These are phyloP conservation scores for Aeoliscus strigatus DNA, from an alignment of 2,797 vertebrate genomes.

Conservation along the genomic window DNA sequence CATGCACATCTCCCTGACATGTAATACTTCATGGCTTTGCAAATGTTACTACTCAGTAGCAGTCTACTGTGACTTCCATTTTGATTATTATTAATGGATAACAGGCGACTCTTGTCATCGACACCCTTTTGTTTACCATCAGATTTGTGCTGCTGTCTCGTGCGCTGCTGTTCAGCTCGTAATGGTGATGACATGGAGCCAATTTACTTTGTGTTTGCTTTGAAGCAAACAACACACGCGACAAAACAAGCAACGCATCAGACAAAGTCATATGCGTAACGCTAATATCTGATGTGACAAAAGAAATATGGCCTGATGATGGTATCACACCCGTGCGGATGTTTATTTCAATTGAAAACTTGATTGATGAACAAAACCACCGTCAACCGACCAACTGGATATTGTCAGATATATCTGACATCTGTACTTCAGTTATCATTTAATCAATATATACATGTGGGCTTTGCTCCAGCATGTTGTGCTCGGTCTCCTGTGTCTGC, in stretches of 20 bases:
- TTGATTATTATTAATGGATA: constrained; percentile 64
- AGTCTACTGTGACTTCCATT: constrained; percentile 40
- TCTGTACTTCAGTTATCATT: too few relatives aligned
- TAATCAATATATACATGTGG: too few relatives aligned
- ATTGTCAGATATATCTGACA: too few relatives aligned
- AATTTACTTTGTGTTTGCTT: constrained; percentile 66
- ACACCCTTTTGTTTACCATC: constrained; percentile 64
- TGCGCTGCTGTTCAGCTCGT: constrained; percentile 51
- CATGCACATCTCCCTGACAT: constrained; percentile 38
- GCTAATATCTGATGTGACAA: constrained; percentile 48
- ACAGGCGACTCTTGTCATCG: constrained; percentile 58
- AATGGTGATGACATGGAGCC: constrained; percentile 63
- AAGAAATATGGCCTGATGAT: constrained; percentile 42
- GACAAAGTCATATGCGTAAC: constrained; percentile 40
- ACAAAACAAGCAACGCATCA: constrained; percentile 56
- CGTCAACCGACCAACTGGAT: too few relatives aligned
- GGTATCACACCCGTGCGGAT: constrained; percentile 10
- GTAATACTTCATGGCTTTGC: constrained; percentile 48
- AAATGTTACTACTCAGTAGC: constrained; percentile 49
- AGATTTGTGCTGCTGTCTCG: constrained; percentile 54
- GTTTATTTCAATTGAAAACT: too few relatives aligned
- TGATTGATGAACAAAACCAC: too few relatives aligned
- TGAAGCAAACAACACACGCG: constrained; percentile 64
- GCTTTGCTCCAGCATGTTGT: constrained; percentile 30
- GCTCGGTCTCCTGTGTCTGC: constrained; percentile 42